Evolutionary conservation across 2,888 invertebrate species (phyloP).

Genomic region (Melanargia galathea): DNA sequence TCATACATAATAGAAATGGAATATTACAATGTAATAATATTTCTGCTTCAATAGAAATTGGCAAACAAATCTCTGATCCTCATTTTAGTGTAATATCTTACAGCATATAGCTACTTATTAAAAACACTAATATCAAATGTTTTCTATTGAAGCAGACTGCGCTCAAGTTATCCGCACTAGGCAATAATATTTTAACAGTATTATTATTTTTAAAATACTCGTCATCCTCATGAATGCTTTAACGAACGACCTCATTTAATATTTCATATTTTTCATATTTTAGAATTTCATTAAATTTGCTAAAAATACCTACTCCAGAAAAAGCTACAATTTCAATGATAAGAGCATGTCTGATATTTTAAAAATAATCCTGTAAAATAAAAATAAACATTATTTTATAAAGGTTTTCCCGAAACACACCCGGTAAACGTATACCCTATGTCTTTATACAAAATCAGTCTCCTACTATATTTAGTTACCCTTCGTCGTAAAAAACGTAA

Average conservation of each 20-base stretch:
- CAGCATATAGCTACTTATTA: not conserved
- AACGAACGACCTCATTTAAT: not conserved
- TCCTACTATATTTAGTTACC: constrained; percentile 78
- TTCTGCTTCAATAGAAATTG: constrained; percentile 13
- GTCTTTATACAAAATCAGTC: constrained; percentile 79
- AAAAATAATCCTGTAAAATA: constrained; percentile 6
- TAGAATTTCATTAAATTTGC: too few relatives aligned
- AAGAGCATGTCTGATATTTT: constrained; percentile 8
- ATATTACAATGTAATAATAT: constrained; percentile 55
- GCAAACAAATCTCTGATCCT: not conserved
- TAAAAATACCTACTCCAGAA: not conserved
- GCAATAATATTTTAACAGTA: constrained; percentile 51
- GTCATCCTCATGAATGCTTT: not conserved
- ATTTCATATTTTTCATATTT: too few relatives aligned
- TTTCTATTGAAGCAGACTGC: constrained; percentile 19
- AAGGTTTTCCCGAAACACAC: constrained; percentile 51
- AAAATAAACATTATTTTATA: constrained; percentile 46
- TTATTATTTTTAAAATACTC: constrained; percentile 40
- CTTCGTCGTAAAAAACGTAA: constrained; percentile 50
- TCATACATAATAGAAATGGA: constrained; percentile 68
- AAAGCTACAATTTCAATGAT: not conserved
- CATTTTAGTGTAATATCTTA: not conserved
- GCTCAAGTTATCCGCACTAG: constrained; percentile 54
- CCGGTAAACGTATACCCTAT: constrained; percentile 75
- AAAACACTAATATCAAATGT: not conserved